Conservation (phyloP, 2,888 invertebrate species). For the Platerodrilus igneus region DNA sequence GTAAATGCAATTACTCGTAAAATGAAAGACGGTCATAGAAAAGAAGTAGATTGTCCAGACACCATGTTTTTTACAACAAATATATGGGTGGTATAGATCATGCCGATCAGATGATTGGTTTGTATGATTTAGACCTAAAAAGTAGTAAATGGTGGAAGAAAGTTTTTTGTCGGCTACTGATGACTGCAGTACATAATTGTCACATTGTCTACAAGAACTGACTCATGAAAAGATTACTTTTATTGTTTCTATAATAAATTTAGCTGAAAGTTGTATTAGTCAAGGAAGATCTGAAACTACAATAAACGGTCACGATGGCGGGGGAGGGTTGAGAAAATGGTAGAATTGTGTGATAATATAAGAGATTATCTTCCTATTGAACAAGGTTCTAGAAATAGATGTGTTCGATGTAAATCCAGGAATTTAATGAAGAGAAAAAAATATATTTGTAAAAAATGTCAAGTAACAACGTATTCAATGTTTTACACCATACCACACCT, state of each 20-base stretch:
- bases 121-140: constrained; percentile 11
- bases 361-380: no score
- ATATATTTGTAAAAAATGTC: no score
- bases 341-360: no score
- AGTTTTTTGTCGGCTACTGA: constrained; percentile 12
- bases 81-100: constrained; percentile 12
- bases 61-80: constrained; percentile 12
- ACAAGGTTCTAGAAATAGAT: no score
- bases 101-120: constrained; percentile 14
- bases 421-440: no score
- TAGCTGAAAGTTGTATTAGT: constrained; percentile 10
- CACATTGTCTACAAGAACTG: constrained; percentile 10
- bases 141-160: constrained; percentile 13
- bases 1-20: constrained; percentile 6
- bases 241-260: constrained; percentile 9
- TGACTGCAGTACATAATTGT: constrained; percentile 7
- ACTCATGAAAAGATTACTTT: constrained; percentile 10
- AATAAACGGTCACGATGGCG: constrained; percentile 9
- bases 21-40: constrained; percentile 10
- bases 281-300: constrained; percentile 10
- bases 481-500: no score
- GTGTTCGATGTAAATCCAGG: no score
- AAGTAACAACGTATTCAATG: no score
- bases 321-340: no score
- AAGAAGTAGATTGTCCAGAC: constrained; percentile 9